Evolutionary conservation across 2,797 vertebrate genomes (phyloP).

Genomic region (Xerus rutilus): DNA sequence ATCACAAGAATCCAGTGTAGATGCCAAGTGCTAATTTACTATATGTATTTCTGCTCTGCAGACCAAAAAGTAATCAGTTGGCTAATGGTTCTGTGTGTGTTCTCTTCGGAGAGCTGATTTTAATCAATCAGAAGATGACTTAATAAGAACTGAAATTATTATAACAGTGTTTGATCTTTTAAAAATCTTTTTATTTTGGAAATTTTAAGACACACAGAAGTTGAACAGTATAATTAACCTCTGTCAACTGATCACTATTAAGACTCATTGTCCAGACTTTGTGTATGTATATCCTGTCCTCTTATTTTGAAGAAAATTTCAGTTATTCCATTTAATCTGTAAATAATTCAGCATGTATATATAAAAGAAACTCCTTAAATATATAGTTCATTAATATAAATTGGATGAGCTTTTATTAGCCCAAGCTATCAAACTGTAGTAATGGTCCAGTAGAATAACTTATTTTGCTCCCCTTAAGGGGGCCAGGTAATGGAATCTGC

Average conservation of each 20-base stretch:
- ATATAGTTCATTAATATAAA: not conserved
- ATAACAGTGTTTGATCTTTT: not conserved
- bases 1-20: not conserved
- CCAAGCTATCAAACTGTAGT: not conserved
- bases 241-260: not conserved
- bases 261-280: not conserved
- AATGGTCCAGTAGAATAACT: not conserved
- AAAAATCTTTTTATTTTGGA: not conserved
- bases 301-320: conserved; percentile 24
- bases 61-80: conserved; percentile 36
- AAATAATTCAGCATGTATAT: conserved; percentile 57
- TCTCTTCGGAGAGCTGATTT: conserved; percentile 30
- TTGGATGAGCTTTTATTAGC: not conserved
- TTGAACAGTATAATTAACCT: conserved; percentile 34
- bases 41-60: not conserved
- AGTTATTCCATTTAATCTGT: conserved; percentile 41
- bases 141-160: conserved; percentile 28
- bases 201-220: not conserved
- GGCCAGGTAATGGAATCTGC: not conserved
- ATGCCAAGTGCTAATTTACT: conserved; percentile 27
- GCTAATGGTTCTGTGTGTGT: not conserved
- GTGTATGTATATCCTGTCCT: not conserved
- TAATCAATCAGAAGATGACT: conserved; percentile 28
- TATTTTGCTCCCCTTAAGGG: not conserved
- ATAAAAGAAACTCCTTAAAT: conserved; percentile 12